Percentiles rank a stretch among this genome's conserved stretches.
Conservation (phyloP, 2,113 vertebrate species). For the Semnornis frantzii region DNA sequence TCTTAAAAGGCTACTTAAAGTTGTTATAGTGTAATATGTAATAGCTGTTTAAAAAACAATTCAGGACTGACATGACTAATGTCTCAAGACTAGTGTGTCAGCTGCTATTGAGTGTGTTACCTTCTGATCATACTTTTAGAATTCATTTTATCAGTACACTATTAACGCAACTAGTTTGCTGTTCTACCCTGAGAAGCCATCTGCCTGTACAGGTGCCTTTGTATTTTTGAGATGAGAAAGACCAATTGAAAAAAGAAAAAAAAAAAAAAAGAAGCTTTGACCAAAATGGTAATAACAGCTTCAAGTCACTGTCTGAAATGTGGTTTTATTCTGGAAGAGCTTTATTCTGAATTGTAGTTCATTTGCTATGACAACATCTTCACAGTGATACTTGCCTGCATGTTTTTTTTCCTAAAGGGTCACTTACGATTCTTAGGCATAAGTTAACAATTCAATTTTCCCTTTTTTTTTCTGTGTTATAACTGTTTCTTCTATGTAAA, state of each 20-base stretch:
- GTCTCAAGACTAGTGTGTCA: neutral
- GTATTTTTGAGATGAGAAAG: conserved; percentile 62
- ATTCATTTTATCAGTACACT: neutral
- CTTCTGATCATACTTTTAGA: conserved; percentile 9
- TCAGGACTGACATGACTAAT: neutral
- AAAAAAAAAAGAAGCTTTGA: conserved; percentile 33
- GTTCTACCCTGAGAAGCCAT: conserved; percentile 55
- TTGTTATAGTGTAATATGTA: neutral
- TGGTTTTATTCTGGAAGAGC: conserved; percentile 40
- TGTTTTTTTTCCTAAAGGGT: conserved; percentile 52
- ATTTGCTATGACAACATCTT: conserved; percentile 57
- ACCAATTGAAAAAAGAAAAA: conserved; percentile 35
- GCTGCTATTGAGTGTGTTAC: neutral
- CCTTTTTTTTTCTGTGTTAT: neutral
- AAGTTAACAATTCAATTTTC: neutral
- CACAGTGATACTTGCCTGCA: conserved; percentile 41
- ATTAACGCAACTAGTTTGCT: conserved; percentile 36
- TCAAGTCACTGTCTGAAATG: conserved; percentile 32
- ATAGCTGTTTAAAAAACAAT: neutral
- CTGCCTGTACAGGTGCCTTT: conserved; percentile 60
- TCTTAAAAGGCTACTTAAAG: neutral
- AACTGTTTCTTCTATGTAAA: conserved; percentile 43
- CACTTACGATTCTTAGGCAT: neutral
- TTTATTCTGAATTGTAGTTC: conserved; percentile 6
- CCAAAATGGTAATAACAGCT: conserved; percentile 63